A percentile compares a stretch with the other conserved stretches of the same genome.
Conservation (phyloP, 2,113 vertebrate genomes). For the Stercorarius parasiticus region DNA sequence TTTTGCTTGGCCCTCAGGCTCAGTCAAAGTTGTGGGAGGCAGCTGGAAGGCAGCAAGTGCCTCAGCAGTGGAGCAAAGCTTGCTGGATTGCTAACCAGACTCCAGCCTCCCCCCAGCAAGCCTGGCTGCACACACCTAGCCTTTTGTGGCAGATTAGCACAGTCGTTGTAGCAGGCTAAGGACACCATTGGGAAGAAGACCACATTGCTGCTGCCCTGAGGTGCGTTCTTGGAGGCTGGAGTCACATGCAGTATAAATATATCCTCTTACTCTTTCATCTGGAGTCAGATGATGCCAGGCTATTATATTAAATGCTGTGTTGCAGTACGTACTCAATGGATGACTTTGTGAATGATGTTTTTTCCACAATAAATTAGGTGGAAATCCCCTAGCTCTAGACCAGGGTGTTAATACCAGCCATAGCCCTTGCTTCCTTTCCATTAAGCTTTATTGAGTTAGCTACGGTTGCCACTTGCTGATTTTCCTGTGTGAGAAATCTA, state of each 20-base stretch:
- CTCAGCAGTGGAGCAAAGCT: background rate
- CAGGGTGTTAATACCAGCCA: background rate
- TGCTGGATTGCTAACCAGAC: background rate
- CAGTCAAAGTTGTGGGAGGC: background rate
- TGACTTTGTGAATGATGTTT: constrained; percentile 9
- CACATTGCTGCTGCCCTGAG: background rate
- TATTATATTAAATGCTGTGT: background rate
- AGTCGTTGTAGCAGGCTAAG: background rate
- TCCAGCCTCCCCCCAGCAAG: background rate
- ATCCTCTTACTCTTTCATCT: constrained; percentile 16
- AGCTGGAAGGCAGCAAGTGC: background rate
- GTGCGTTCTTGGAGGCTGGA: background rate
- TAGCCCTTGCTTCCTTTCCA: constrained; percentile 8
- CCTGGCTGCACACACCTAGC: background rate
- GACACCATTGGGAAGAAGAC: background rate
- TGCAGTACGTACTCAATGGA: background rate
- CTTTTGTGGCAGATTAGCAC: background rate
- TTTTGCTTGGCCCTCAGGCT: background rate
- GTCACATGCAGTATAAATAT: constrained; percentile 18
- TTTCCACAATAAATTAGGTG: background rate
- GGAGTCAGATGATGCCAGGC: background rate
- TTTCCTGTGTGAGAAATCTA: background rate
- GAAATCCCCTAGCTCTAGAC: background rate
- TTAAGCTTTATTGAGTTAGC: constrained; percentile 21
- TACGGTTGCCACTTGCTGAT: background rate